Conservation (phyloP, 2,888 invertebrate species). For the Ornithoptera priamus region DNA sequence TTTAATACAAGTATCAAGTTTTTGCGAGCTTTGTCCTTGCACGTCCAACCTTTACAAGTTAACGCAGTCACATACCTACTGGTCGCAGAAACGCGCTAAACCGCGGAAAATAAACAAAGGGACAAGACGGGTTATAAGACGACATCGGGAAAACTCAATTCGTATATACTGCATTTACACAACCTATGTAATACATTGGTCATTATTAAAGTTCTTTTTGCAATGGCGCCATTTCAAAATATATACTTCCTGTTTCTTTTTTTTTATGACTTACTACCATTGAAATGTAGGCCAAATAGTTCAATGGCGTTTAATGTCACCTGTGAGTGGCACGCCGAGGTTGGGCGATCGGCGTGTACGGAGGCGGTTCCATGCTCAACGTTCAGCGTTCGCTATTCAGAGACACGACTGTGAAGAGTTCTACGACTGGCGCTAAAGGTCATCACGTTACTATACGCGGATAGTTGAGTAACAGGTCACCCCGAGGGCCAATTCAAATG, state of each 20-base stretch:
- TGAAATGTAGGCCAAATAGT: constrained; percentile 40
- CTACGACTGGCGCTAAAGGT: constrained; percentile 50
- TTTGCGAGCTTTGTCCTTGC: constrained; percentile 40
- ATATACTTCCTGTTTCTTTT: constrained; percentile 32
- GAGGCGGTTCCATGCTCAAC: constrained; percentile 17
- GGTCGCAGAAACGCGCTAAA: constrained; percentile 13
- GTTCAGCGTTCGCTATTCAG: constrained; percentile 12
- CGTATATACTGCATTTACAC: neutral
- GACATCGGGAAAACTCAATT: too few relatives aligned
- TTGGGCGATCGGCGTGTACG: constrained; percentile 46
- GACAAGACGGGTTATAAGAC: constrained; percentile 8
- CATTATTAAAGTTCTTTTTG: neutral
- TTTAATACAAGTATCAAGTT: constrained; percentile 32
- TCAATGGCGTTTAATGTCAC: constrained; percentile 58
- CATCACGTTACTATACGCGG: constrained; percentile 56
- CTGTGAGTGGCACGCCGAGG: constrained; percentile 46
- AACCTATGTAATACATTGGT: neutral
- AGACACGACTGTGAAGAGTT: constrained; percentile 37
- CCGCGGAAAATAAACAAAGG: constrained; percentile 15
- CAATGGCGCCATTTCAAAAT: neutral
- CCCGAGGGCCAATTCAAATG: constrained; percentile 64
- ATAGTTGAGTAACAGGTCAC: constrained; percentile 65
- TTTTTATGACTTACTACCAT: constrained; percentile 23
- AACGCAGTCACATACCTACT: constrained; percentile 22
- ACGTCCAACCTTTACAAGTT: constrained; percentile 36